Conservation (phyloP, 2,888 invertebrate species). For the Phengaris alcon region DNA sequence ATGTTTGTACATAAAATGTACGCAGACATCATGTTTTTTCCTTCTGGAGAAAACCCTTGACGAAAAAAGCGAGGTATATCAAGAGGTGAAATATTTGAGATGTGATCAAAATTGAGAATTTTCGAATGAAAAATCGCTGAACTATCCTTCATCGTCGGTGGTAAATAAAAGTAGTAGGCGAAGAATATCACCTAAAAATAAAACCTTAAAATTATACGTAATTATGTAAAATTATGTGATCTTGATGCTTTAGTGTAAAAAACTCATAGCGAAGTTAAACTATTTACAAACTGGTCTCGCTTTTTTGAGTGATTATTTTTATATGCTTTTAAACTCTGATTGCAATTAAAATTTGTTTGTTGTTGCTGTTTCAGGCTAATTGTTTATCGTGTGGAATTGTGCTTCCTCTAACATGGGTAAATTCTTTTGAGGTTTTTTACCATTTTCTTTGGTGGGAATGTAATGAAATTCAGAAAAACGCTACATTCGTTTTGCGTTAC, state of each 20-base stretch:
- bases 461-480: not conserved
- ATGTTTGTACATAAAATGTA: constrained; percentile 24
- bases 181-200: too few species aligned
- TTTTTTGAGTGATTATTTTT: constrained; percentile 7
- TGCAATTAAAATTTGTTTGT: constrained; percentile 23
- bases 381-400: constrained; percentile 4
- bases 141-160: too few species aligned
- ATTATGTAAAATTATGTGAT: not conserved
- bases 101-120: not conserved
- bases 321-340: constrained; percentile 24
- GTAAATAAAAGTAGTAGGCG: too few species aligned
- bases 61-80: not conserved
- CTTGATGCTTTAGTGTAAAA: not conserved
- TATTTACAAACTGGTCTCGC: not conserved
- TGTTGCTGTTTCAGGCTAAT: not conserved
- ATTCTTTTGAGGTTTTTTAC: constrained; percentile 4
- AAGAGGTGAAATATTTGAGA: not conserved
- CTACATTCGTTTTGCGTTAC: too few species aligned
- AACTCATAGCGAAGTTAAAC: not conserved
- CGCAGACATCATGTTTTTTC: constrained; percentile 26
- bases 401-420: not conserved
- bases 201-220: too few species aligned
- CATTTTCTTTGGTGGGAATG: not conserved
- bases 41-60: not conserved
- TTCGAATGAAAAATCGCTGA: too few species aligned